Base-by-base conservation (phyloP, 2,113 vertebrate species). In the Paedocypris sp. region DNA sequence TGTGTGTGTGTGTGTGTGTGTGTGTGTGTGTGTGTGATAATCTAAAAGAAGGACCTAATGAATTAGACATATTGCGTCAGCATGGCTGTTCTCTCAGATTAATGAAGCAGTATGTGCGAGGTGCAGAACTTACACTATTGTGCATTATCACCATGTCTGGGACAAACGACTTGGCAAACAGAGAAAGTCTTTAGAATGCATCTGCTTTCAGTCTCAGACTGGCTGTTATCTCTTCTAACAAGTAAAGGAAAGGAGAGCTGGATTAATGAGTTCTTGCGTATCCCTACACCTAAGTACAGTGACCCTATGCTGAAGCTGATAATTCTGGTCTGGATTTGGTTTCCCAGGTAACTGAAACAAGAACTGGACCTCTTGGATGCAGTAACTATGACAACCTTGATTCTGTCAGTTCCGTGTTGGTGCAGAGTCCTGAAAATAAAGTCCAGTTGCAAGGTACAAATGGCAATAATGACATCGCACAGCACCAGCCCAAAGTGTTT, bases 321-420 rank as follows among this genome's bases (percentile, higher is more conserved):
- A 51, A 64, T 53, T 1, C 5, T 6, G 46, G 67, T 65, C 8
- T 62, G 13, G 77, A 68, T 81, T 60, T 79, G 75, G 74, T 82
- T 80, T 42, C 71, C 70, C 82, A 98, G 94, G 94, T 98, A 76
- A 98, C 93, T 57, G 94, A 98, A 85, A 98, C 93, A 1, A 83
- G 94, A 70, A 97, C 93, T 0, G 94, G 94, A 68, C 94, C 94
- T 58, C 92, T 98, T 20, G 94, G 94, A 82, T 98, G 94, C 87
- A 97, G 93, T 92, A 97, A 97, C 87, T 98, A 98, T 89, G 94
- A 98, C 91, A 98, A 98, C 89, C 89, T 98, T 71, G 94, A 98
- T 85, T 96, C 93, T 31, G 94, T 98, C 69, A 98, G 93, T 82
- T 98, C 94, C 13, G 94, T 98, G 69, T 85, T 98, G 81, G 93